These are phyloP conservation scores for Trachurus trachurus DNA, from an alignment of 2,797 vertebrate species.

Conservation along the genomic window DNA sequence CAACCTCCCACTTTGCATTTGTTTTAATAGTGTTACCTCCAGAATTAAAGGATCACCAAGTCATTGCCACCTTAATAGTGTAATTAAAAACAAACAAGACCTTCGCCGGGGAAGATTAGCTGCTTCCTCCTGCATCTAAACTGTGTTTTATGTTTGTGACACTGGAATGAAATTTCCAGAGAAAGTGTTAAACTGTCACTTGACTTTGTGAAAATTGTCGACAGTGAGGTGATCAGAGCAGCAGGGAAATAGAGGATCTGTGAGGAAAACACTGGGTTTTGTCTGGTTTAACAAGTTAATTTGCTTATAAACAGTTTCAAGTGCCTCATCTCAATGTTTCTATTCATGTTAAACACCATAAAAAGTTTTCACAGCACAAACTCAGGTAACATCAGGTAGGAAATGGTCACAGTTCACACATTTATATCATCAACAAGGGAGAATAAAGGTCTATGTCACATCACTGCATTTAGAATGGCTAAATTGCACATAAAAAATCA, in stretches of 20 bases:
- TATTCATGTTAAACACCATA: neutral
- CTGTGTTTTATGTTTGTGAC: neutral
- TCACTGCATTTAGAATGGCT: neutral
- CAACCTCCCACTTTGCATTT: constrained; percentile 31
- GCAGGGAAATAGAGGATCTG: neutral
- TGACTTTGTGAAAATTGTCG: constrained; percentile 14
- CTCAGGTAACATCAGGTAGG: neutral
- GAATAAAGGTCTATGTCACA: neutral
- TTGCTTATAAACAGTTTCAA: neutral
- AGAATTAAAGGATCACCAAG: constrained; percentile 44
- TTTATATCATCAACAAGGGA: neutral
- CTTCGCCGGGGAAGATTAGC: constrained; percentile 28
- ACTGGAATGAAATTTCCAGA: neutral
- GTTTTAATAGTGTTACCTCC: constrained; percentile 28
- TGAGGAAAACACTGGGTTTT: neutral
- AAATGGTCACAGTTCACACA: neutral
- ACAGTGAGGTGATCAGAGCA: neutral
- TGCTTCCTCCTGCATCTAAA: constrained; percentile 18
- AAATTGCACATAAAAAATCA: neutral
- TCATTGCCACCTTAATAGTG: constrained; percentile 32
- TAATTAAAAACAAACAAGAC: constrained; percentile 49
- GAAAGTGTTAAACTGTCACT: constrained; percentile 4
- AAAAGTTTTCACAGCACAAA: neutral
- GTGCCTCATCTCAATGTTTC: neutral
- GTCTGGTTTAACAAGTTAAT: neutral